phyloP scores from a whole-genome alignment of 2,888 invertebrate genomes.

The Pheosia gnoma region DNA sequence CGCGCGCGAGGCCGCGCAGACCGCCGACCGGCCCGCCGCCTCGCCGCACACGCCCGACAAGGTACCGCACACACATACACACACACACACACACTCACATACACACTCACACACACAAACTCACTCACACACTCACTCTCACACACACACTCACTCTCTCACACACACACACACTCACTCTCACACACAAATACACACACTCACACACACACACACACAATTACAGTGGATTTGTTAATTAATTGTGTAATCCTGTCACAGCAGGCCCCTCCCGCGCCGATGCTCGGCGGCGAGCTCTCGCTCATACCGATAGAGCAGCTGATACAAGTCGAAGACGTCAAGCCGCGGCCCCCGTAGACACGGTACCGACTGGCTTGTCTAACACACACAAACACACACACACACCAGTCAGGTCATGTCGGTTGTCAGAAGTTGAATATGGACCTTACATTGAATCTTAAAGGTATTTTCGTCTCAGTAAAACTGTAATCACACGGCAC shows the following conservation, averaged over 20 bases:
- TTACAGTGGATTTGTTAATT: background rate
- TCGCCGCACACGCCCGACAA: constrained; percentile 35
- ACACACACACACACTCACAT: constrained; percentile 19
- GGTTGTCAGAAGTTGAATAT: background rate
- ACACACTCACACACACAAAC: background rate
- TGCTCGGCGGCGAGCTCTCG: constrained; percentile 92
- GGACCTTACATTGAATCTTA: no score
- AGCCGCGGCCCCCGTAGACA: constrained; percentile 58
- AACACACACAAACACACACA: constrained; percentile 1
- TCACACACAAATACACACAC: background rate
- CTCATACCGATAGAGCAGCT: constrained; percentile 93
- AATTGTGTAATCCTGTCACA: no score
- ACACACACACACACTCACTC: background rate
- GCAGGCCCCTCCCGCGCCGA: constrained; percentile 83
- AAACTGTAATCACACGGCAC: no score
- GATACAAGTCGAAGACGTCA: constrained; percentile 88
- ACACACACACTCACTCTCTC: background rate
- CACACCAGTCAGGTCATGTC: background rate
- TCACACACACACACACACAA: background rate
- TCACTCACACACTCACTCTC: background rate
- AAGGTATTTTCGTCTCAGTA: no score
- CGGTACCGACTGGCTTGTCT: constrained; percentile 28
- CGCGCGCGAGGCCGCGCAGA: constrained; percentile 87
- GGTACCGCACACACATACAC: background rate
- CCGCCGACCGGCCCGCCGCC: constrained; percentile 40